A percentile compares a stretch with the other conserved stretches of the same genome.
Evolutionary conservation across 2,113 vertebrate species (phyloP).

Genomic region (Daboia siamensis): DNA sequence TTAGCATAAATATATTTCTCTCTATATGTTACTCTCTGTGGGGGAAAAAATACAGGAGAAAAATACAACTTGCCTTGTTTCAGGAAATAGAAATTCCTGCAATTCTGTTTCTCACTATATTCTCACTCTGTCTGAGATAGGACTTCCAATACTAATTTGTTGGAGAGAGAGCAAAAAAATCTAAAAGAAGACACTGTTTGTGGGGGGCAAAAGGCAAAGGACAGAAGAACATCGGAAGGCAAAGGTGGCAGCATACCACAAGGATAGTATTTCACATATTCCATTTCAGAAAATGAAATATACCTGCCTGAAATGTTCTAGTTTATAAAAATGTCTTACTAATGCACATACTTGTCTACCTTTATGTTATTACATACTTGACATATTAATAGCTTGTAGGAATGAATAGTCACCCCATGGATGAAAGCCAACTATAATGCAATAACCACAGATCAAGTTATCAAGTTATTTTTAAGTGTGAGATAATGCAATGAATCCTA

Average conservation of each 20-base stretch:
- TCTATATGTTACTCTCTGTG: not conserved
- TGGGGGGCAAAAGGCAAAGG: not conserved
- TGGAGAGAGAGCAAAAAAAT: not conserved
- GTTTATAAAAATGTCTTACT: not conserved
- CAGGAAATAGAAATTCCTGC: not conserved
- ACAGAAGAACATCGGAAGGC: not conserved
- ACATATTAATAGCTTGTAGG: conserved; percentile 47
- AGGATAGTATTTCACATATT: not conserved
- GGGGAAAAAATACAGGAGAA: not conserved
- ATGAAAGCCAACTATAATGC: conserved; percentile 36
- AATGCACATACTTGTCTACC: conserved; percentile 4
- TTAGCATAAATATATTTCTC: not conserved
- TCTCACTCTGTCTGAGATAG: not conserved
- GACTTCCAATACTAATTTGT: no score
- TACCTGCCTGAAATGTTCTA: not conserved
- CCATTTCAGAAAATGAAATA: not conserved
- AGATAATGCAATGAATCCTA: conserved; percentile 49
- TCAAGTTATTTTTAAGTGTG: conserved; percentile 42
- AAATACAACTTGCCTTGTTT: not conserved
- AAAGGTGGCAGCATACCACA: not conserved
- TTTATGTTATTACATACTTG: conserved; percentile 32
- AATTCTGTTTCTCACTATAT: not conserved
- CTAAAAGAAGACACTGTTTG: not conserved
- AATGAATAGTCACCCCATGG: conserved; percentile 34
- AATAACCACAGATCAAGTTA: conserved; percentile 41